phyloP scores from a whole-genome alignment of 2,797 vertebrate genomes.

The Lithobates pipiens region DNA sequence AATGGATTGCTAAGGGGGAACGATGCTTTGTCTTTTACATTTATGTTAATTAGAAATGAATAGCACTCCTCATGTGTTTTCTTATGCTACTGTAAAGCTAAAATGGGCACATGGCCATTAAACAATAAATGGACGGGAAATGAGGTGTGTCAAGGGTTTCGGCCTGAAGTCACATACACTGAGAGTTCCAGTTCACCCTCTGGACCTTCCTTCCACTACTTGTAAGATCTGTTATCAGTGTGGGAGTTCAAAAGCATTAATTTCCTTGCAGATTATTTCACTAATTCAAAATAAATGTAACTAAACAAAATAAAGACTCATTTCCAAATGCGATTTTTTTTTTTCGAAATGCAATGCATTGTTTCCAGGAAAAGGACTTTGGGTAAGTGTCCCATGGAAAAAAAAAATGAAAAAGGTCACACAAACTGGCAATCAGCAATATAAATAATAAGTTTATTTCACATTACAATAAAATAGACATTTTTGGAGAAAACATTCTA shows the following conservation, averaged over 20 bases:
- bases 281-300: slow-evolving; percentile 21
- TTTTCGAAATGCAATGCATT: not conserved
- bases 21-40: too few species aligned
- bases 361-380: not conserved
- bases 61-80: not conserved
- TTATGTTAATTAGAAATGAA: not conserved
- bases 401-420: too few species aligned
- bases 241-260: slow-evolving; percentile 54
- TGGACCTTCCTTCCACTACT: slow-evolving; percentile 18
- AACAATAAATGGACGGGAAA: slow-evolving; percentile 57
- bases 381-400: too few species aligned
- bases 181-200: slow-evolving; percentile 13
- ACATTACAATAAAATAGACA: too few species aligned
- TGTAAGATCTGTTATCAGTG: slow-evolving; percentile 58
- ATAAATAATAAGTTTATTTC: too few species aligned
- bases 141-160: slow-evolving; percentile 43
- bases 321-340: not conserved
- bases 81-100: slow-evolving; percentile 6
- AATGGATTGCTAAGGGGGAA: too few species aligned
- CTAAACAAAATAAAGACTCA: slow-evolving; percentile 31
- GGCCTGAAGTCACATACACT: not conserved
- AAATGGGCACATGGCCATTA: slow-evolving; percentile 18
- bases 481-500: too few species aligned
- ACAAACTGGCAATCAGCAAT: too few species aligned
- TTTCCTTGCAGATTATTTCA: slow-evolving; percentile 39